phyloP scores from a whole-genome alignment of 1,140 invertebrate species.

The Apis florea region DNA sequence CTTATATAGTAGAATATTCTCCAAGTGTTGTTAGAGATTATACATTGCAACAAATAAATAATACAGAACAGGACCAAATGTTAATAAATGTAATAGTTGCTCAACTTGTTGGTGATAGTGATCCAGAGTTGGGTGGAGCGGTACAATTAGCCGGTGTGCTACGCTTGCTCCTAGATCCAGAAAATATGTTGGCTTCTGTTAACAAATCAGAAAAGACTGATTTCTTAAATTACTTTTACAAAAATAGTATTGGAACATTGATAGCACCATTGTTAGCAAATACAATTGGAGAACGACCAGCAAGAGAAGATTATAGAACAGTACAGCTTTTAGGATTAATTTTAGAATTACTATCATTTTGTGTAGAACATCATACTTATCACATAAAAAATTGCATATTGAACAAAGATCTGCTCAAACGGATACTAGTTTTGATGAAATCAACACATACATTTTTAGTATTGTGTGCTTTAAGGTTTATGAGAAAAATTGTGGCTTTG shows the following conservation, averaged over 20 bases:
- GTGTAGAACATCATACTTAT: slow-evolving; percentile 99
- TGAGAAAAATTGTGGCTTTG: slow-evolving; percentile 97
- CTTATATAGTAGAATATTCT: slow-evolving; percentile 98
- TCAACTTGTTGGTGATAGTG: slow-evolving; percentile 94
- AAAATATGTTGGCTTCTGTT: slow-evolving; percentile 97
- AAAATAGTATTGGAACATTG: slow-evolving; percentile 97
- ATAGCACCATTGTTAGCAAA: slow-evolving; percentile 95
- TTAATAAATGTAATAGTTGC: slow-evolving; percentile 98
- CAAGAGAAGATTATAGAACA: slow-evolving; percentile 96
- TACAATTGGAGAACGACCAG: slow-evolving; percentile 92
- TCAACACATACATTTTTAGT: slow-evolving; percentile 99
- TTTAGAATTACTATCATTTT: slow-evolving; percentile 98
- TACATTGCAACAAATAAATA: slow-evolving; percentile 94
- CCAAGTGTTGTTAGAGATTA: slow-evolving; percentile 98
- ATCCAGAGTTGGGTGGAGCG: slow-evolving; percentile 96
- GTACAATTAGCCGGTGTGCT: slow-evolving; percentile 97
- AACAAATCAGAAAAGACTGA: slow-evolving; percentile 99
- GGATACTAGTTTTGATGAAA: slow-evolving; percentile 97
- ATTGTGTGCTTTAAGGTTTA: slow-evolving; percentile 96
- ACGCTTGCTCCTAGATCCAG: slow-evolving; percentile 96
- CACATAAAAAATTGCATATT: slow-evolving; percentile 99
- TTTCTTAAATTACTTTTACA: slow-evolving; percentile 99
- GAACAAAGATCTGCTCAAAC: slow-evolving; percentile 96
- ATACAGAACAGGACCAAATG: slow-evolving; percentile 94
- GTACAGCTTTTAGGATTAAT: slow-evolving; percentile 97